These are phyloP conservation scores for Lordiphosa collinella DNA, from an alignment of 1,140 invertebrate species.

Conservation along the genomic window DNA sequence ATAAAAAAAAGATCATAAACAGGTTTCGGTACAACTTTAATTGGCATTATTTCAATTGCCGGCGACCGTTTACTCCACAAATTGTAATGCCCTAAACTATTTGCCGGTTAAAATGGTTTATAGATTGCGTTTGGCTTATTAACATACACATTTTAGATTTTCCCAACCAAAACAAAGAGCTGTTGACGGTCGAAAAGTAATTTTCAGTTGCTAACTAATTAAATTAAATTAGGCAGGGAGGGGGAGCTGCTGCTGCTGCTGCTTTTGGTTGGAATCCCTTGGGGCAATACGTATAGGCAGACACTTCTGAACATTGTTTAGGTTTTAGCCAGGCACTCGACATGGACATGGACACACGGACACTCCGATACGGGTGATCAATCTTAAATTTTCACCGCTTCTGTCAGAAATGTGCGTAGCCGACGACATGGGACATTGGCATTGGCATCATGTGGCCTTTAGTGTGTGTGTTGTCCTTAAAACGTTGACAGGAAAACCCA, in stretches of 20 bases:
- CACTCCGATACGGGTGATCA: conserved; percentile 71
- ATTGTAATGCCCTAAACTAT: conserved; percentile 35
- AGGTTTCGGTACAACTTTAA: conserved; percentile 70
- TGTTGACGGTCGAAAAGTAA: neutral
- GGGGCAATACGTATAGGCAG: conserved; percentile 15
- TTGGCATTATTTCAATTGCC: conserved; percentile 66
- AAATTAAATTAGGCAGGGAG: conserved; percentile 48
- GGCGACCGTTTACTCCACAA: conserved; percentile 39
- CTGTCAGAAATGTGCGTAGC: conserved; percentile 74
- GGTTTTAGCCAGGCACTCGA: conserved; percentile 65
- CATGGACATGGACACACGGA: conserved; percentile 30
- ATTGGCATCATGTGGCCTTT: conserved; percentile 56
- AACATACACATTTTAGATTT: conserved; percentile 27
- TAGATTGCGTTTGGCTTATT: conserved; percentile 24
- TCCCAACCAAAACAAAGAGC: neutral
- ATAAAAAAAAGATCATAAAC: conserved; percentile 39
- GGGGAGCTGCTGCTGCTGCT: neutral
- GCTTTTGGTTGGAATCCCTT: conserved; percentile 10
- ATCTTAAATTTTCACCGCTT: conserved; percentile 79
- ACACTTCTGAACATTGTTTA: conserved; percentile 59
- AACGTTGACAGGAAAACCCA: conserved; percentile 57
- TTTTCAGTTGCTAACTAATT: conserved; percentile 38
- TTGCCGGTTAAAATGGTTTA: conserved; percentile 35
- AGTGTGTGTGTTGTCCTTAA: conserved; percentile 24
- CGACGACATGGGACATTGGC: conserved; percentile 54